phyloP scores from a whole-genome alignment of 2,888 invertebrate genomes.

The Oxyteleia sp. region DNA sequence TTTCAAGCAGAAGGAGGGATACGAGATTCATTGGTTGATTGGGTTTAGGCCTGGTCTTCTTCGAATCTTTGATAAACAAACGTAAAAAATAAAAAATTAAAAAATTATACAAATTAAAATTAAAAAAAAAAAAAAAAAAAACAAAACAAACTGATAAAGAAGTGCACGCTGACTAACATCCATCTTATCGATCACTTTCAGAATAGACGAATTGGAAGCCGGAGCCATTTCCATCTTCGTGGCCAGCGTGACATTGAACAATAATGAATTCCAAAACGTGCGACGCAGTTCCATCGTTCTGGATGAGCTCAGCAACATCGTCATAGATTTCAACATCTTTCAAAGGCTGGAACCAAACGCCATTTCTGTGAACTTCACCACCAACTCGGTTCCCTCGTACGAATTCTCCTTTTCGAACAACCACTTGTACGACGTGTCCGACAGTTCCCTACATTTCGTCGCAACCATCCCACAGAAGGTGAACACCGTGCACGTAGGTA shows the following conservation, averaged over 20 bases:
- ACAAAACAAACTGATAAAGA: too few relatives aligned
- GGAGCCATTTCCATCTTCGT: constrained; percentile 91
- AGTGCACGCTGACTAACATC: too few relatives aligned
- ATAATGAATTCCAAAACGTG: constrained; percentile 90
- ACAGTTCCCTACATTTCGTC: constrained; percentile 89
- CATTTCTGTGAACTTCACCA: constrained; percentile 88
- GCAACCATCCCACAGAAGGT: constrained; percentile 88
- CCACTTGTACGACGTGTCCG: constrained; percentile 88
- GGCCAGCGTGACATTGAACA: constrained; percentile 89
- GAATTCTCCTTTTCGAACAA: constrained; percentile 89
- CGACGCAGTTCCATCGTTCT: constrained; percentile 90
- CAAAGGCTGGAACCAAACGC: constrained; percentile 89
- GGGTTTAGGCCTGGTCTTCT: too few relatives aligned
- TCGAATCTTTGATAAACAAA: too few relatives aligned
- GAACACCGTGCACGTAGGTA: constrained; percentile 88
- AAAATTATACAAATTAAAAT: too few relatives aligned
- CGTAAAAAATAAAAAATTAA: too few relatives aligned
- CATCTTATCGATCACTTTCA: constrained; percentile 86
- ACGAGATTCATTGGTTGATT: too few relatives aligned
- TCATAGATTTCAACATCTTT: constrained; percentile 91
- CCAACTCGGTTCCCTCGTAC: constrained; percentile 84
- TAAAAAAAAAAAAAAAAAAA: background rate
- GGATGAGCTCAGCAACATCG: constrained; percentile 90
- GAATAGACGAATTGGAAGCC: constrained; percentile 89
- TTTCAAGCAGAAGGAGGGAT: too few relatives aligned